Base-by-base conservation (phyloP, 2,797 vertebrate genomes). In the Acomys russatus region DNA sequence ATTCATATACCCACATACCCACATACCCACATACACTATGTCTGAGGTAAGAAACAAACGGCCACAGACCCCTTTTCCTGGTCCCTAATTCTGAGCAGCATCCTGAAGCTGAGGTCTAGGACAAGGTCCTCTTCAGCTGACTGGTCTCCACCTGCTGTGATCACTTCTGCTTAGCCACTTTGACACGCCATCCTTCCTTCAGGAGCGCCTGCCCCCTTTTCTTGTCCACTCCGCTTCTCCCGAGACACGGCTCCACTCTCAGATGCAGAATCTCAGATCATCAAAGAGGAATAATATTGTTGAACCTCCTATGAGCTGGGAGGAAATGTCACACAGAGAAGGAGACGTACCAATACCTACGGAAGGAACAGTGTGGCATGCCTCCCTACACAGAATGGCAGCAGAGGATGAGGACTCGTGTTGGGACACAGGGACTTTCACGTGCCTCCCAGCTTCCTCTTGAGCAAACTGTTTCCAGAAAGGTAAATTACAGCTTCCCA, bases 351-450 rank as follows among this genome's bases (percentile, higher is more conserved):
- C 92, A 51, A n/a, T 80, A 44, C 8, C 79, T 68, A 87, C 80
- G 15, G 11, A 59, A 97, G 97, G 97, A 92, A 92, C 78, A 73
- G 44, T 86, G 86, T 49, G 76, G 74, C 61, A 96, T 78, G 96
- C 92, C 92, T 7, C 30, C 35, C 80, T 88, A 91, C 96, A 82
- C 54, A 38, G 95, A 96, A 92, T 0, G 30, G 78, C 87, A 70
- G 88, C 91, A 94, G 86, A 95, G 66, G 92, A 76, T 38, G 88
- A 94, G 71, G 68, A 38, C 38, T 95, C 78, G 96, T 97, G 92
- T 95, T 89, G 88, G 91, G 96, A 68, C 96, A 91, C 90, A 77
- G 96, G 94, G 97, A 92, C 86, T 90, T 78, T 44, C 91, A 87
- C 91, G 78, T 79, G 90, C 28, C 88, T 44, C 66, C 54, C 83